These are phyloP conservation scores for Gila robusta DNA, from an alignment of 2,797 vertebrate genomes.

Conservation along the genomic window DNA sequence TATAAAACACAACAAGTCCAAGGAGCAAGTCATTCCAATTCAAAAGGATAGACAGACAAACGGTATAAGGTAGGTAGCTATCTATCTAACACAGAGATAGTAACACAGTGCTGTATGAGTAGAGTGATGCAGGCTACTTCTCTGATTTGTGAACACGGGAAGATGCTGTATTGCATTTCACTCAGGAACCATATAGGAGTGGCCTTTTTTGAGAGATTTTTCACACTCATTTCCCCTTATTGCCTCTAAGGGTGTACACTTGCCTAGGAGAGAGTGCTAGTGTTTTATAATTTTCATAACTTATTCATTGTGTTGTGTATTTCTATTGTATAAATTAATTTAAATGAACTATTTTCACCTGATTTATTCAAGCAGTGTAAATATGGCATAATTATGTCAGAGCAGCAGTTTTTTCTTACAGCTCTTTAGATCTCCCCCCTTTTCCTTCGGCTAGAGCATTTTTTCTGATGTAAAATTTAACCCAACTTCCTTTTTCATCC, in stretches of 20 bases:
- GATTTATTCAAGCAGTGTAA: conserved; percentile 59
- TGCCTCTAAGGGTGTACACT: conserved; percentile 73
- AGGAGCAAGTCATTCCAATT: neutral
- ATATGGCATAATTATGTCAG: conserved; percentile 62
- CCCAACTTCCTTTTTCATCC: neutral
- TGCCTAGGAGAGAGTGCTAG: conserved; percentile 58
- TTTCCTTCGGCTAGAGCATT: neutral
- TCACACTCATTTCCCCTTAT: conserved; percentile 72
- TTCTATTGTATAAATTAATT: conserved; percentile 55
- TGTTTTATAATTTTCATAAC: conserved; percentile 61
- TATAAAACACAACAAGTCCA: conserved; percentile 29
- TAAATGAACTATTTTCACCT: conserved; percentile 46
- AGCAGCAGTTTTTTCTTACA: neutral
- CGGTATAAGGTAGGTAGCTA: neutral
- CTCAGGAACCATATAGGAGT: conserved; percentile 70
- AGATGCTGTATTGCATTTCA: conserved; percentile 65
- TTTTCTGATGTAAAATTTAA: neutral
- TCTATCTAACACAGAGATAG: too few relatives aligned
- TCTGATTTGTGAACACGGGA: conserved; percentile 65
- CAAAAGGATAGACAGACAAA: neutral
- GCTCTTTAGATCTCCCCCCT: conserved; percentile 19
- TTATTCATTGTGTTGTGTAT: conserved; percentile 48
- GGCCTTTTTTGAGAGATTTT: conserved; percentile 69
- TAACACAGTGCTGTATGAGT: neutral
- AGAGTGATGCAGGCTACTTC: conserved; percentile 30